phyloP scores from a whole-genome alignment of 2,888 invertebrate genomes.

The Gonocerus acuteangulatus region DNA sequence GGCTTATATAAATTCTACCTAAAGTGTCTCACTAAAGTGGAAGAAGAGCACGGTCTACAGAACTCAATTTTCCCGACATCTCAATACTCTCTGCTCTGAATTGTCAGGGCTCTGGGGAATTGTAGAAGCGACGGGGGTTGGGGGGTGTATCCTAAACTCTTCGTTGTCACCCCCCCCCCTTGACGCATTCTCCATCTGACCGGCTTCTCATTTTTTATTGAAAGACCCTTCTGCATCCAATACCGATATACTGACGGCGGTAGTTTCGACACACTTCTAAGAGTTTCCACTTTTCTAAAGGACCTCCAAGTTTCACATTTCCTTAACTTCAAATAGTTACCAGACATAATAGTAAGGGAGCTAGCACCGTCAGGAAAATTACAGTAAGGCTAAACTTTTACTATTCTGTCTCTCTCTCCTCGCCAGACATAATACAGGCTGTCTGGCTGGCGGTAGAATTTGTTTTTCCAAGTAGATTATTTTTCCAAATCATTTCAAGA shows the following conservation, averaged over 20 bases:
- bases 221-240: slow-evolving; percentile 8
- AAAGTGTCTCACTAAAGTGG: slow-evolving; percentile 20
- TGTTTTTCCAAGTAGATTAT: too few relatives aligned
- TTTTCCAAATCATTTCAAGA: too few relatives aligned
- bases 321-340: too few relatives aligned
- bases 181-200: slow-evolving; percentile 6
- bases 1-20: slow-evolving; percentile 22
- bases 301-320: too few relatives aligned
- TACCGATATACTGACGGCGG: slow-evolving; percentile 7
- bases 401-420: too few relatives aligned
- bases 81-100: slow-evolving; percentile 19
- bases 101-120: slow-evolving; percentile 19
- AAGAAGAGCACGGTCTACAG: not conserved
- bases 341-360: too few relatives aligned
- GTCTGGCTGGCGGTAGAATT: too few relatives aligned
- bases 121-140: not conserved
- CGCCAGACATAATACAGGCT: too few relatives aligned
- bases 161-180: not conserved
- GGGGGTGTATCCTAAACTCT: not conserved
- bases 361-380: too few relatives aligned
- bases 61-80: slow-evolving; percentile 26
- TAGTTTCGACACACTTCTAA: too few relatives aligned
- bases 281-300: too few relatives aligned
- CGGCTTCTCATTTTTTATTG: slow-evolving; percentile 23
- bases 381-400: too few relatives aligned